Evolutionary conservation across 2,797 vertebrate species (phyloP).

Genomic region (Danio albolineatus): DNA sequence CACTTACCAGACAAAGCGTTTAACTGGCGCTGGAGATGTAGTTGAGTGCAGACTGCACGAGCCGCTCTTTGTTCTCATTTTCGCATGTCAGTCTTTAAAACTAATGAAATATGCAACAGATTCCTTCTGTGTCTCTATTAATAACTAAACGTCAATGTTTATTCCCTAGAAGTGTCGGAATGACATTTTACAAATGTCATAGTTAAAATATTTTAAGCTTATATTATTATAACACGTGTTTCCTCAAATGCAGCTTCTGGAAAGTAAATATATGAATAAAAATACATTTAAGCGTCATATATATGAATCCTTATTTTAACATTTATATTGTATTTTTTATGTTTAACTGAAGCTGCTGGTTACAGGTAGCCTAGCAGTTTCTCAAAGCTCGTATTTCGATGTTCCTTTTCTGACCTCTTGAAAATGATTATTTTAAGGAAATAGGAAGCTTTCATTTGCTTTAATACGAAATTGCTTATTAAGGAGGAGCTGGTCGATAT

Average conservation of each 20-base stretch:
- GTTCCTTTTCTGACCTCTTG: neutral
- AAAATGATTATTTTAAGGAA: neutral
- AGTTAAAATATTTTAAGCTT: neutral
- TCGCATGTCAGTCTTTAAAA: neutral
- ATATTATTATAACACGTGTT: neutral
- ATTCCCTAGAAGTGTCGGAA: neutral
- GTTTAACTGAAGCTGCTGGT: neutral
- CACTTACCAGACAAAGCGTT: neutral
- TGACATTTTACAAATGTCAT: neutral
- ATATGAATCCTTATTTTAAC: neutral
- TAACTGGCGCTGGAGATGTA: slow-evolving; percentile 7
- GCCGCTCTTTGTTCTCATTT: slow-evolving; percentile 61
- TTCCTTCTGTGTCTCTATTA: neutral
- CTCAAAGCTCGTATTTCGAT: neutral
- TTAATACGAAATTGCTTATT: neutral
- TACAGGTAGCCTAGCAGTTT: slow-evolving; percentile 41
- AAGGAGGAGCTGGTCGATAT: slow-evolving; percentile 41
- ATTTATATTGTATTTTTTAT: neutral
- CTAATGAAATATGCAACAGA: neutral
- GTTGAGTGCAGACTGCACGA: slow-evolving; percentile 30
- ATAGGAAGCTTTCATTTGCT: neutral
- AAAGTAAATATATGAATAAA: neutral
- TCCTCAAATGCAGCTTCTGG: neutral
- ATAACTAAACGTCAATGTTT: neutral
- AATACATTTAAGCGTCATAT: neutral